Evolutionary conservation across 2,888 invertebrate species (phyloP).

Genomic region (Oxycera nigricornis): DNA sequence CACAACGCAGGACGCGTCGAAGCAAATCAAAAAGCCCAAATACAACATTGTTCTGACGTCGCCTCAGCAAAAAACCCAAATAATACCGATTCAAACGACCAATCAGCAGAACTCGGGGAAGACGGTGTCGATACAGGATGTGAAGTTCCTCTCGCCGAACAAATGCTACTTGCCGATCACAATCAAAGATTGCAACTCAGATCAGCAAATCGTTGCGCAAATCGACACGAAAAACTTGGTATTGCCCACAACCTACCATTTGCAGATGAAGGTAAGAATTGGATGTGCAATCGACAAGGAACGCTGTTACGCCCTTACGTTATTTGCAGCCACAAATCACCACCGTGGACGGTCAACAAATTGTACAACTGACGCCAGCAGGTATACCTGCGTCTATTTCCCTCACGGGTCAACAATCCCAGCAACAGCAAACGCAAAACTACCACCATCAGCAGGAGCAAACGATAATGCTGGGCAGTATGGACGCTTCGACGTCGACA

Average conservation of each 20-base stretch:
- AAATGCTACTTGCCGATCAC: conserved; percentile 61
- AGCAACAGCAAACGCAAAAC: conserved; percentile 43
- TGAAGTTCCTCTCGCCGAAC: conserved; percentile 47
- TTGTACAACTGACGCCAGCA: conserved; percentile 60
- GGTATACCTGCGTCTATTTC: conserved; percentile 60
- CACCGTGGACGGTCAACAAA: conserved; percentile 61
- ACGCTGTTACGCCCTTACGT: too few relatives aligned
- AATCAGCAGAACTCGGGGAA: conserved; percentile 51
- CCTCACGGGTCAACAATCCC: conserved; percentile 53
- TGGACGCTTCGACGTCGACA: conserved; percentile 53
- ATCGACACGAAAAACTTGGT: conserved; percentile 61
- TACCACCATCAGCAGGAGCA: conserved; percentile 35
- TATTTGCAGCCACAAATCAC: conserved; percentile 60
- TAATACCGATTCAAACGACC: conserved; percentile 47
- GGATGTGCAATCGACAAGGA: too few relatives aligned
- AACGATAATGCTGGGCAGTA: conserved; percentile 43
- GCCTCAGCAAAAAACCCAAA: conserved; percentile 47
- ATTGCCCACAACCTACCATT: conserved; percentile 60
- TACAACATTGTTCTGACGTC: conserved; percentile 59
- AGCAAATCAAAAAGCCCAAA: conserved; percentile 58
- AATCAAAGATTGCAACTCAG: conserved; percentile 59
- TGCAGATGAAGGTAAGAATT: conserved; percentile 62
- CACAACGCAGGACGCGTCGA: conserved; percentile 47
- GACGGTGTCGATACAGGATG: conserved; percentile 54
- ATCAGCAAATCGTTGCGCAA: conserved; percentile 61